Base-by-base conservation (phyloP, 2,888 invertebrate genomes). In the Sipha maydis region DNA sequence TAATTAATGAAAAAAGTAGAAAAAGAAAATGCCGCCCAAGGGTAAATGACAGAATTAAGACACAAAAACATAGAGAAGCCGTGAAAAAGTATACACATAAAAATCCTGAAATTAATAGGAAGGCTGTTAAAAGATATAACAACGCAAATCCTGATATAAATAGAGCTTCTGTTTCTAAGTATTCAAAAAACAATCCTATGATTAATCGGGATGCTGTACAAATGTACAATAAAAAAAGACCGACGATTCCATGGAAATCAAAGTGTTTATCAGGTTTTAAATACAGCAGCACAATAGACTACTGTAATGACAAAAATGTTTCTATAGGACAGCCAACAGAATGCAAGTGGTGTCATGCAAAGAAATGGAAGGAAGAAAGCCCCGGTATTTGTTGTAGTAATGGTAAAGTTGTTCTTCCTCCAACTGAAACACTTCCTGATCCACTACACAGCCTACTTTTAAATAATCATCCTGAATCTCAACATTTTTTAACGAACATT, bases 181-280 rank as follows among this genome's bases (percentile, higher is more conserved):
- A 73, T 73, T 17, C 69, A 28, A 69, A 73, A 73, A 73, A 34
- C 69, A 25, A 31, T 71, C 31, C 71, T 71, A 34, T 2, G 17
- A 17, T 71, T 11, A 71, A 71, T 71, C 31, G 31, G 71, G 17
- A 71, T 71, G 31, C 71, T 71, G 71, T 71, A 2, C 71, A 31
- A 71, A 31, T 31, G 17, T 31, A 71, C 71, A 71, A 71, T 34
- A 71, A 71, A 31, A 77, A 71, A 71, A 28, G 38, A 73, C 34
- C 73, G 34, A 73, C 8, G 73, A 73, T 73, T 38, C 75, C 38
- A 75, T 75, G 38, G 38, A 75, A 21, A 75, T 21, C 75, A 75
- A 75, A 75, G 3, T 34, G 38, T 75, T 21, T 38, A 75, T 75
- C 38, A 75, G 75, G n/a, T n/a, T n/a, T n/a, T n/a, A n/a, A n/a